Base-by-base conservation (phyloP, 2,888 invertebrate genomes). In the Agrochola lychnidis region DNA sequence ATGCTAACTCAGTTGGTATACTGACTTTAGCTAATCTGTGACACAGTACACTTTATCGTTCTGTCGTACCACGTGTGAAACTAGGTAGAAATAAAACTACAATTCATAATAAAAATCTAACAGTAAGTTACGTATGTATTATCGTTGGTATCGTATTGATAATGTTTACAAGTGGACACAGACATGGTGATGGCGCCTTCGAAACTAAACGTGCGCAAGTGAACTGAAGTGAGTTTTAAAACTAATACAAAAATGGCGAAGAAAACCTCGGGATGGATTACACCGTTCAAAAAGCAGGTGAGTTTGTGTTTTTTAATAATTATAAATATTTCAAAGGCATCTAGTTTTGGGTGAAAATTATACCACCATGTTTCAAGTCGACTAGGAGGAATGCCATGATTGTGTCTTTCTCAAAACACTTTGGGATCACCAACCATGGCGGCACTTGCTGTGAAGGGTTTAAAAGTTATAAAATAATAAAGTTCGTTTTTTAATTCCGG, bases 251-350 rank as follows among this genome's bases (percentile, higher is more conserved):
- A 79, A 76, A 78, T 87, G 87, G 79, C 78, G 63, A 83, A 81
- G 61, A 75, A 78, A 25, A 73, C 79, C 2, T 62, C 79, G 0
- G 71, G 57, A 84, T 91, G 89, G 88, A 80, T 90, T 2, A 91
- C 91, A 16, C 91, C 91, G 36, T 90, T 91, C 74, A 90, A 87
- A 59, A 91, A 90, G 61, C 91, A 91, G 86, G 91, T 91, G 57
- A 82, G 78, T 67, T 73, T 3, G 6, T 40, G 6, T 0, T 76
- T 12, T 30, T n/a, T 6, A 9, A 59, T 30, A 2, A 30, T 57
- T 30, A 57, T 30, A 30, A 30, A 59, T 59, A 59, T 30, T 30
- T 59, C 30, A 59, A 2, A 0, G 7, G 30, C 16, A 14, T 14
- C 14, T 57, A 7, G 3, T 16, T 30, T 7, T 30, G 16, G 16